These are phyloP conservation scores for Tinea pellionella DNA, from an alignment of 2,888 invertebrate genomes.

Conservation along the genomic window DNA sequence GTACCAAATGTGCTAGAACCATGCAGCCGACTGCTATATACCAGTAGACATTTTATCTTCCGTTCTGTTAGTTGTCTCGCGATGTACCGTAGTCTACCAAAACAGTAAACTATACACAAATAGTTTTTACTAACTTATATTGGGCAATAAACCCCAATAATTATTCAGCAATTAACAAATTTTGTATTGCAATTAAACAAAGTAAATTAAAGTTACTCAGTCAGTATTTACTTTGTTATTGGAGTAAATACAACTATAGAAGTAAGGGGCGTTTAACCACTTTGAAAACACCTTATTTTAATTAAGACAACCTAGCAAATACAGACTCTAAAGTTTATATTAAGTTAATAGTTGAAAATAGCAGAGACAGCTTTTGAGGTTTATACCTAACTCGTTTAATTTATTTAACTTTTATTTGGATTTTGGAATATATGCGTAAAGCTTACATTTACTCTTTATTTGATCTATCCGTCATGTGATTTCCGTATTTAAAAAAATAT, in stretches of 20 bases:
- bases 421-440: no score
- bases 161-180: neutral
- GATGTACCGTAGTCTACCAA: neutral
- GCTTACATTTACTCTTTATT: no score
- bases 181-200: conserved; percentile 8
- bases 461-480: no score
- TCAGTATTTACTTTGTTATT: conserved; percentile 7
- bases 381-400: neutral
- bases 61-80: no score
- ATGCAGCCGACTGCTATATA: no score
- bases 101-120: neutral
- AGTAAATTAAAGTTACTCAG: neutral
- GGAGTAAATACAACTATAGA: conserved; percentile 11
- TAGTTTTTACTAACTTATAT: no score
- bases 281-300: conserved; percentile 12
- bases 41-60: no score
- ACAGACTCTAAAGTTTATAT: neutral
- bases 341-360: conserved; percentile 3
- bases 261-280: neutral
- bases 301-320: conserved; percentile 8
- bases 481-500: no score
- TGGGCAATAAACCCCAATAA: neutral
- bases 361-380: neutral
- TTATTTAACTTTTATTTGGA: neutral
- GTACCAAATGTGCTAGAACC: no score